Evolutionary conservation across 2,888 invertebrate genomes (phyloP).

Genomic region (Piscicola geometra): DNA sequence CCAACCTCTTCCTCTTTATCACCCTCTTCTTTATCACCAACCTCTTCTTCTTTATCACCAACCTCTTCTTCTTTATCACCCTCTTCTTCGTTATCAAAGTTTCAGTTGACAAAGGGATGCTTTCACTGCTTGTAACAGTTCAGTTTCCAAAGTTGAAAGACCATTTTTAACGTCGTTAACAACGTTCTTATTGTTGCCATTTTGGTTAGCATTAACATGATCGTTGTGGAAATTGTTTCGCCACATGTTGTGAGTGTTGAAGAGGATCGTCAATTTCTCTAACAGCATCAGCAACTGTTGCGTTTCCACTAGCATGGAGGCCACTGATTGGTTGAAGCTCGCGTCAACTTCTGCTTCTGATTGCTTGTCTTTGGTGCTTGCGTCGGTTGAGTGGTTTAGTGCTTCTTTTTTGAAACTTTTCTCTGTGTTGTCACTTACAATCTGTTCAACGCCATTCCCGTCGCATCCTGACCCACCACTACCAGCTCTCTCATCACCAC

Average conservation of each 20-base stretch:
- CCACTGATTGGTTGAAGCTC: background rate
- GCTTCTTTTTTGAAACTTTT: background rate
- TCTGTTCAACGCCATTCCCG: background rate
- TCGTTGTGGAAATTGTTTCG: too few relatives aligned
- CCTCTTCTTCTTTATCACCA: too few relatives aligned
- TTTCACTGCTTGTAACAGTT: background rate
- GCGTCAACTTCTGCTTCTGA: background rate
- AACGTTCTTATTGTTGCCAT: background rate
- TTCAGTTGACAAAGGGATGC: background rate
- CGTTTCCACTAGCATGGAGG: background rate
- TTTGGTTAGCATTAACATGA: too few relatives aligned
- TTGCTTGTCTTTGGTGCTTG: background rate
- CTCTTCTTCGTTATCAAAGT: background rate
- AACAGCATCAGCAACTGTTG: background rate
- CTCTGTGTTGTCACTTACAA: background rate
- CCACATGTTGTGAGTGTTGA: background rate
- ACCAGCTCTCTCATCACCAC: background rate
- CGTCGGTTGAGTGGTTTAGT: background rate
- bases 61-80: too few relatives aligned
- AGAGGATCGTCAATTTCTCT: constrained; percentile 6
- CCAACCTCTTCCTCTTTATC: too few relatives aligned
- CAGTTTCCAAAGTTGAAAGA: background rate
- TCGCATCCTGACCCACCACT: background rate
- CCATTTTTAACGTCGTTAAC: background rate
- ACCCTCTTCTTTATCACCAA: too few relatives aligned